Base-by-base conservation (phyloP, 1,140 invertebrate species). In the Anagrus nilaparvatae region DNA sequence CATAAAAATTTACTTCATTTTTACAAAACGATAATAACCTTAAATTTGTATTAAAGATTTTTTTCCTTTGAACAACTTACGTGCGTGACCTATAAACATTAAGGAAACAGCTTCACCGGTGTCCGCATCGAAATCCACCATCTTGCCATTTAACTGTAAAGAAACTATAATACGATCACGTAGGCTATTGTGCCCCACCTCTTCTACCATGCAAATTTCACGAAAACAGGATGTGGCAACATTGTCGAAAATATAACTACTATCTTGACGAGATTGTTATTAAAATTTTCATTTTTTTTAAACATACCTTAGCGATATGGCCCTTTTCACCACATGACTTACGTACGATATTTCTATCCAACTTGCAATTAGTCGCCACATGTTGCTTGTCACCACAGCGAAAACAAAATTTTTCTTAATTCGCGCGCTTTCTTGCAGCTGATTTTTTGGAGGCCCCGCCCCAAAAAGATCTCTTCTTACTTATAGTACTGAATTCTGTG, bases 81-180 rank as follows among this genome's bases (percentile, higher is more conserved):
- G 13, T 3, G 28, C 28, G 2, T 40, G 4, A 6, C 17, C 4
- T 5, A 19, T 6, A 2, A 7, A n/a, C 37, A 40, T 40, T 4
- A 40, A 3, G n/a, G 20, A 18, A 2, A 40, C 39, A 6, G 28
- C 29, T 23, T 25, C 39, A 8, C 28, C 29, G 18, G 12, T 31
- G 18, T 40, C 39, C 10, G 24, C n/a, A 5, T 40, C 25, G 17
- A 40, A 40, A 6, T 17, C 27, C 4, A 40, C 29, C 10, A 10
- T 8, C 2, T 19, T 19, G 25, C 14, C 23, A 0, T 40, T 30
- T 10, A 40, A 16, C 10, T 16, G 6, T n/a, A 40, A 12, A 5
- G n/a, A 13, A n/a, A 5, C 30, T 5, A 19, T 27, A 16, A 30
- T 27, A 6, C 6, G 24, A 7, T 38, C 24, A 16, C 13, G 10